phyloP scores from a whole-genome alignment of 2,888 invertebrate species.

The Bibio marci region DNA sequence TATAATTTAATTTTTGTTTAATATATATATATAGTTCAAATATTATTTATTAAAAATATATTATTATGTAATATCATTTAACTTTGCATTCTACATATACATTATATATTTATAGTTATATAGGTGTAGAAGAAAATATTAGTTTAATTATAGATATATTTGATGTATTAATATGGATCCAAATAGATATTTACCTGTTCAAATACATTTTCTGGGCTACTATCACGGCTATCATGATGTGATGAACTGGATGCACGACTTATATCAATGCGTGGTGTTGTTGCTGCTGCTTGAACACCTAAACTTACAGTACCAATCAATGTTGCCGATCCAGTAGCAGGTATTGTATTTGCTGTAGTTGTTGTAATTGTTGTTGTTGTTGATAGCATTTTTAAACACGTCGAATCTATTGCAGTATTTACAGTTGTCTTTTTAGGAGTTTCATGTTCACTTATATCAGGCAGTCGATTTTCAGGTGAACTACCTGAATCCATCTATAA shows the following conservation, averaged over 20 bases:
- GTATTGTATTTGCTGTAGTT: conserved; percentile 17
- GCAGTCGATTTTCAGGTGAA: conserved; percentile 39
- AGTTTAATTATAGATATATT: no score
- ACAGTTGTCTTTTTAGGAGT: conserved; percentile 14
- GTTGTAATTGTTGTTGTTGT: conserved; percentile 6
- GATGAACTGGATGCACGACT: conserved; percentile 78
- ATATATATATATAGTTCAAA: no score
- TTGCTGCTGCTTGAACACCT: conserved; percentile 43
- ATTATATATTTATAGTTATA: no score
- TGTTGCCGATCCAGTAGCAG: conserved; percentile 13
- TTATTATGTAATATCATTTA: no score
- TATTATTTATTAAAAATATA: no score
- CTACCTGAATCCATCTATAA: conserved; percentile 30
- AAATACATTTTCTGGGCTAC: conserved; percentile 70
- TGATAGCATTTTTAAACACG: conserved; percentile 5
- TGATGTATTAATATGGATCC: no score
- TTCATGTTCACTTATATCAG: conserved; percentile 36
- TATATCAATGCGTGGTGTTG: conserved; percentile 76
- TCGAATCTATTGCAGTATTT: conserved; percentile 12
- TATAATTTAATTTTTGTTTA: no score
- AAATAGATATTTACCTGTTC: conserved; percentile 46
- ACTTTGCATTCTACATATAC: no score
- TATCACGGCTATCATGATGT: conserved; percentile 71
- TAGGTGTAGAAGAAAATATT: no score
- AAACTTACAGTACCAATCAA: conserved; percentile 16